Base-by-base conservation (phyloP, 2,888 invertebrate species). In the Xanthorhoe designata region DNA sequence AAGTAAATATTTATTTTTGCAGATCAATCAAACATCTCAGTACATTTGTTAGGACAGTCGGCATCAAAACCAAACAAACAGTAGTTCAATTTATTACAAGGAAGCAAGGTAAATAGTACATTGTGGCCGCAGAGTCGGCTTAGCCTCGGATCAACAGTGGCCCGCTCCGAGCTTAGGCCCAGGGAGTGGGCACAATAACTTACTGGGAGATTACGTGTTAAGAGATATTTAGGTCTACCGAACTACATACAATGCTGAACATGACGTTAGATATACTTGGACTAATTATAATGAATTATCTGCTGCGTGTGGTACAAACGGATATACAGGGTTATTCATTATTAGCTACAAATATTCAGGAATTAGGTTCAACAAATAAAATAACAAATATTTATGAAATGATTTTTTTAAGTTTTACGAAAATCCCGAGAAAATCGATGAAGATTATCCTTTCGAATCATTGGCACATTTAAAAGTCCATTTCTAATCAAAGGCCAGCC, bases 111-210 rank as follows among this genome's bases (percentile, higher is more conserved):
- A 51, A 24, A 42, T 59, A 38, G 59, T 51, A 59, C 42, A 24
- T 42, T 59, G 59, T 42, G 42, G 59, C 9, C 15, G 51, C 19
- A 19, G 59, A 9, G 66, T 62, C 38, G 66, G 68, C 61, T 73
- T 61, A 72, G 61, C 63, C 61, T 45, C 29, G 69, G 72, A 67
- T 71, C 69, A 69, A 61, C 67, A 50, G 61, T 66, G 64, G 68
- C 64, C 69, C 67, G 67, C 62, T 58, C 62, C 61, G 35, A 47
- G 68, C 68, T 64, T 66, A 59, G 50, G 19, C 47, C 38, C 32
- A 38, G 47, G 24, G 58, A 60, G 63, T 60, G 52, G 54, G 45
- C 57, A 50, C 60, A 47, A 63, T 60, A 60, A 60, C 67, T 63
- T 60, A 67, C 63, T 35, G 18, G 32, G 63, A 60, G 67, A 63